phyloP scores from a whole-genome alignment of 2,797 vertebrate species.

The Lithobates pipiens region DNA sequence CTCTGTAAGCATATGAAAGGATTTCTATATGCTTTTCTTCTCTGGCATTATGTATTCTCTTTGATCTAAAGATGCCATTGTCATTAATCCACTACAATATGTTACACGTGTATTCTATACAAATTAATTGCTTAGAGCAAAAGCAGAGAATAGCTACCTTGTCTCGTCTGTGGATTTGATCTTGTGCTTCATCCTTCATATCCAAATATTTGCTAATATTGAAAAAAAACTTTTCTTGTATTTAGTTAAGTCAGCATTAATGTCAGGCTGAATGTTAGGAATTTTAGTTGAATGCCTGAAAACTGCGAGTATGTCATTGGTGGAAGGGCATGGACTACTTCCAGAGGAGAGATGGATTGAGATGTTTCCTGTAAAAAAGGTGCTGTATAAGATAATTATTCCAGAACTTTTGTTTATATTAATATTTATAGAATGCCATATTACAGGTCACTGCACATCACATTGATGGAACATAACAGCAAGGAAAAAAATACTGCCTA shows the following conservation, averaged over 20 bases:
- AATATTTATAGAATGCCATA: constrained; percentile 27
- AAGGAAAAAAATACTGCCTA: neutral
- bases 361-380: constrained; percentile 18
- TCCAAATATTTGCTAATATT: constrained; percentile 3
- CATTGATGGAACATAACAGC: neutral
- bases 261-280: constrained; percentile 30
- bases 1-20: constrained; percentile 22
- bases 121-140: constrained; percentile 11
- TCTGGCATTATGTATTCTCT: constrained; percentile 8
- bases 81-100: constrained; percentile 16
- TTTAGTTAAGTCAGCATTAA: constrained; percentile 37
- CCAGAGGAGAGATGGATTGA: constrained; percentile 10
- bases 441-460: constrained; percentile 19
- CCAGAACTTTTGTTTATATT: constrained; percentile 18
- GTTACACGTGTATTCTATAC: constrained; percentile 15
- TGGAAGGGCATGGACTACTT: constrained; percentile 36
- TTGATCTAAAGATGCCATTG: constrained; percentile 27
- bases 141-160: constrained; percentile 6
- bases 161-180: neutral
- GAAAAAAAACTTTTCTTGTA: constrained; percentile 12
- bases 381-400: constrained; percentile 16
- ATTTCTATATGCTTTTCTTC: neutral
- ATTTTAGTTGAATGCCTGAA: constrained; percentile 15
- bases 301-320: constrained; percentile 17
- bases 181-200: constrained; percentile 4